Evolutionary conservation across 2,797 vertebrate genomes (phyloP).

Genomic region (Diplodus puntazzo): DNA sequence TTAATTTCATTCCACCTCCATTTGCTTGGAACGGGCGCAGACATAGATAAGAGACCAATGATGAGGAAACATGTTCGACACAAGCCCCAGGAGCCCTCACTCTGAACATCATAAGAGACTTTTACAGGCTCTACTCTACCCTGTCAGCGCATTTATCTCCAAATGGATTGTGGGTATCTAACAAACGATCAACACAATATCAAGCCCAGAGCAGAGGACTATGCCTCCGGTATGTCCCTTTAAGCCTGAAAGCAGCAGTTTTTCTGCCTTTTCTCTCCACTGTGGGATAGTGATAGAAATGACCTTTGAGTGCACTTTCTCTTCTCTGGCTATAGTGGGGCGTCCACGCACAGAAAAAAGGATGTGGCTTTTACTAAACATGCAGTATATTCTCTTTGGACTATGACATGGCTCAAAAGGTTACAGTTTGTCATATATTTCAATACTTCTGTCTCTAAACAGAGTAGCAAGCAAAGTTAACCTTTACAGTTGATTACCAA

Average conservation of each 20-base stretch:
- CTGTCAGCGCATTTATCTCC: conserved; percentile 88
- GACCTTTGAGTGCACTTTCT: conserved; percentile 76
- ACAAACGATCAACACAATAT: conserved; percentile 88
- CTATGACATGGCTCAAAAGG: conserved; percentile 1
- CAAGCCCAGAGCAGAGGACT: conserved; percentile 81
- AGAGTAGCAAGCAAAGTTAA: conserved; percentile 6
- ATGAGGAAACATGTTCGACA: conserved; percentile 88
- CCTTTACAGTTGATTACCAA: not conserved
- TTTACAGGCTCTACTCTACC: conserved; percentile 86
- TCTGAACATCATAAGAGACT: conserved; percentile 86
- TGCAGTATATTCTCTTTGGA: conserved; percentile 15
- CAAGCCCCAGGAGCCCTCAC: conserved; percentile 84
- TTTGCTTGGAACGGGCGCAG: conserved; percentile 86
- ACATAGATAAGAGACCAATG: conserved; percentile 87
- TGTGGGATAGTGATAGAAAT: conserved; percentile 65
- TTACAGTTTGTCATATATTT: conserved; percentile 19
- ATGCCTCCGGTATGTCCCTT: conserved; percentile 80
- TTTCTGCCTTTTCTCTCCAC: conserved; percentile 54
- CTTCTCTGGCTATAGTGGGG: conserved; percentile 36
- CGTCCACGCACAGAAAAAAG: conserved; percentile 41
- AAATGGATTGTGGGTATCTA: conserved; percentile 89
- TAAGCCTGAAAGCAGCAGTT: conserved; percentile 77
- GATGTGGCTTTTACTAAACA: conserved; percentile 49
- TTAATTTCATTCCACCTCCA: conserved; percentile 89
- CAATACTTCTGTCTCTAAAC: not conserved